phyloP scores from a whole-genome alignment of 2,888 invertebrate species.

The Acanthoscelides obtectus region DNA sequence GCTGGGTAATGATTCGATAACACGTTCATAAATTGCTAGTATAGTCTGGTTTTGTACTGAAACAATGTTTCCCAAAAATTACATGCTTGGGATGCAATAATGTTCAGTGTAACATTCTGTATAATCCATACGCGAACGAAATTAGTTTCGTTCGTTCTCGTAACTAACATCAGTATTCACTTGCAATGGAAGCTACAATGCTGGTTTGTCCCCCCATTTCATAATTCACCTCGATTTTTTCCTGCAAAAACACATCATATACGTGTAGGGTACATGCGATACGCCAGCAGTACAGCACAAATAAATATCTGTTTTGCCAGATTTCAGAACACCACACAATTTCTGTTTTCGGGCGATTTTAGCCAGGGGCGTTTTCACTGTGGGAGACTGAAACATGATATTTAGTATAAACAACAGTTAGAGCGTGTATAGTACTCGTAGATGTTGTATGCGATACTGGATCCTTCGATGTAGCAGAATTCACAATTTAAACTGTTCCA shows the following conservation, averaged over 20 bases:
- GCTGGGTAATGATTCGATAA: too few relatives aligned
- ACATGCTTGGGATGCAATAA: too few relatives aligned
- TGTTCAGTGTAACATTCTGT: too few relatives aligned
- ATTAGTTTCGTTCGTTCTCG: background rate
- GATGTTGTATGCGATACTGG: too few relatives aligned
- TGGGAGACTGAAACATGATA: background rate
- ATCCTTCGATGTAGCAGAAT: too few relatives aligned
- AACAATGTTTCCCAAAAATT: too few relatives aligned
- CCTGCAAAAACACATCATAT: background rate
- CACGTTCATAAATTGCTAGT: too few relatives aligned
- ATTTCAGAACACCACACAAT: background rate
- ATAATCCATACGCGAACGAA: background rate
- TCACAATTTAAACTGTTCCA: too few relatives aligned
- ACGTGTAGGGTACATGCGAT: background rate
- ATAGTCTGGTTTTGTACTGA: too few relatives aligned
- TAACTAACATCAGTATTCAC: background rate
- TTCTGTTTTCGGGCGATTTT: too few relatives aligned
- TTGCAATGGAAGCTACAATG: background rate
- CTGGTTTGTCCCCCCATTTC: background rate
- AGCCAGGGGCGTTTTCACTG: background rate
- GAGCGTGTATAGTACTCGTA: too few relatives aligned
- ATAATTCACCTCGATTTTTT: background rate
- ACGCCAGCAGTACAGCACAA: background rate
- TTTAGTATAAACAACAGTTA: too few relatives aligned
- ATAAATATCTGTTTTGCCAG: background rate